Base-by-base conservation (phyloP, 1,140 invertebrate genomes). In the Lordiphosa stackelbergi region DNA sequence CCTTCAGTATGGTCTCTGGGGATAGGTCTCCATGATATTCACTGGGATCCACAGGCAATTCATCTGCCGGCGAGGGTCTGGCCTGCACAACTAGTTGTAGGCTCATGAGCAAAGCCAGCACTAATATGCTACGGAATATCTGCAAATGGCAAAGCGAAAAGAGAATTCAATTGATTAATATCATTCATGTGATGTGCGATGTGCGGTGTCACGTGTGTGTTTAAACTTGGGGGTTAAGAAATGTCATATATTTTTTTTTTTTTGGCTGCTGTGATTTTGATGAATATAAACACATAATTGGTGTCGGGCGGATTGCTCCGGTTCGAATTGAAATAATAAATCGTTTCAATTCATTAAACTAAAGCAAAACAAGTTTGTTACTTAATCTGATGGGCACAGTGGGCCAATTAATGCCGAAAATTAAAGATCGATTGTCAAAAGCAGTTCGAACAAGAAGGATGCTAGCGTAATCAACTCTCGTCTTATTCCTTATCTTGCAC, bases 11-110 rank as follows among this genome's bases (percentile, higher is more conserved):
- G 12, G 78, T 85, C 19, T 86, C 78, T 1, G 53, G 57, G 8
- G 73, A 47, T 7, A 86, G 56, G 37, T 86, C 57, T 1, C 84
- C 84, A 36, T 77, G 61, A 13, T 86, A 86, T 10, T 66, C 73
- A 35, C 70, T 72, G 38, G 78, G 75, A 48, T 81, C 68, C 10
- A 69, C 73, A 22, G 10, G 6, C 22, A 53, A 35, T 34, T 46
- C 37, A 45, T 59, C 58, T 1, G 24, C 45, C 11, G 53, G 0
- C 24, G 75, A 83, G 12, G 75, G 75, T 45, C 77, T 51, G 19
- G 35, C 56, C 4, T 24, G 10, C n/a, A 53, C 53, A 34, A 48
- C 28, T 22, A 70, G 16, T 1, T 66, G 16, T 37, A 61, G 4
- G 9, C 36, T 22, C 12, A 49, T 3, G 7, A 47, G 24, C 35